Conservation (phyloP, 2,113 vertebrate genomes). For the Pelusios castaneus region DNA sequence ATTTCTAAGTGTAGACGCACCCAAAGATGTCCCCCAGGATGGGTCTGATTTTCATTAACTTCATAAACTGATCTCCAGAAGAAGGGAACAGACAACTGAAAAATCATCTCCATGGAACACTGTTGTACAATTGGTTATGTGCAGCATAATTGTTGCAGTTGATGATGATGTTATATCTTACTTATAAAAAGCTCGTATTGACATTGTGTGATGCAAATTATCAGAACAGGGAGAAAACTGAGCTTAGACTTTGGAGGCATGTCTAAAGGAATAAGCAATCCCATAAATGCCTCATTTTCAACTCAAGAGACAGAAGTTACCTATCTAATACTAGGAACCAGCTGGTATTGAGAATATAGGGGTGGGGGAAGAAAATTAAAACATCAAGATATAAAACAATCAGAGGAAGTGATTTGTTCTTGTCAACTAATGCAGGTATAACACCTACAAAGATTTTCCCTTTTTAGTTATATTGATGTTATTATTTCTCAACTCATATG, state of each 20-base stretch:
- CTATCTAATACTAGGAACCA: neutral
- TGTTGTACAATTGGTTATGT: neutral
- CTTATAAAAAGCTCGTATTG: neutral
- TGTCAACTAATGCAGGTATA: too few species aligned
- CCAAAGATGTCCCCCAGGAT: rapidly evolving
- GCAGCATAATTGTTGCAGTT: neutral
- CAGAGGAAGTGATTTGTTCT: too few species aligned
- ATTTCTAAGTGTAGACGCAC: too few species aligned
- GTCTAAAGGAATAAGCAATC: neutral
- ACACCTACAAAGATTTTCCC: too few species aligned
- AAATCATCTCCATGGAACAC: neutral
- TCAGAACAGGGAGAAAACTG: neutral
- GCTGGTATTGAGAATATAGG: neutral
- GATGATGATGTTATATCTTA: neutral
- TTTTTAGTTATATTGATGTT: too few species aligned
- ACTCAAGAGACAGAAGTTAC: neutral
- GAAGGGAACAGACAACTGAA: neutral
- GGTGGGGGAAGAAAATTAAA: too few species aligned
- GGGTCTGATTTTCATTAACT: neutral
- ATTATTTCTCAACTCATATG: neutral
- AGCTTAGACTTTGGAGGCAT: neutral
- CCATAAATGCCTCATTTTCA: neutral
- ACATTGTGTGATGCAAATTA: neutral
- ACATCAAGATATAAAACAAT: too few species aligned
- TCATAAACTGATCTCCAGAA: neutral